Base-by-base conservation (phyloP, 1,140 invertebrate genomes). In the Physella acuta region DNA sequence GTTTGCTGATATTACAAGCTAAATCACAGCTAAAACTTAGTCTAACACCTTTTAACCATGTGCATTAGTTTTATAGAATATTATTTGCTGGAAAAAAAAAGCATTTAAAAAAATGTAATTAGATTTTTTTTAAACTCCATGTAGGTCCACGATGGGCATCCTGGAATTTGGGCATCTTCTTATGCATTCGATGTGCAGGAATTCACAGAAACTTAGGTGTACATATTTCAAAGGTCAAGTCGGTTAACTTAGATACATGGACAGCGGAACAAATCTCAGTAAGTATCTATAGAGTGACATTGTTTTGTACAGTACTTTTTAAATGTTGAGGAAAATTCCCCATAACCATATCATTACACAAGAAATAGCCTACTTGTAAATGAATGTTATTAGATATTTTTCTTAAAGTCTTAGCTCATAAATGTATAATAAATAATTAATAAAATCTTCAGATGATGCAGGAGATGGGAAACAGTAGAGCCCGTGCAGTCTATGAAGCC, bases 121-220 rank as follows among this genome's bases (percentile, higher is more conserved):
- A n/a, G n/a, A n/a, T n/a, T n/a, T n/a, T n/a, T n/a, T n/a, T n/a
- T n/a, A 11, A n/a, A n/a, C n/a, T n/a, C n/a, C n/a, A n/a, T n/a
- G n/a, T 55, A 97, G 95, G 95, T 84, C 97, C 97, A 71, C 89
- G 96, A 86, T 99, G 97, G 97, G 95, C 96, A 52, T 97, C 95
- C 73, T 99, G 96, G 95, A 99, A 99, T 86, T 85, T 99, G 66
- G 97, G 97, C 28, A 93, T 99, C 79, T 99, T 99, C 83, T 86
- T 99, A 8, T 99, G 97, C 85, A 99, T 99, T 79, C 89, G 96
- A 63, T 99, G 96, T 87, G 96, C 96, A 30, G 96, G 97, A 26
- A 98, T 99, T 77, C 97, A 99, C 85, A 89, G 97, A 73, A 99
- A 99, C 86, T 87, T 99, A 44, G 94, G 97, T 26, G 96, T 98